These are phyloP conservation scores for Siderastrea siderea DNA, from an alignment of 92 coral and sea anemone genomes.

Conservation along the genomic window DNA sequence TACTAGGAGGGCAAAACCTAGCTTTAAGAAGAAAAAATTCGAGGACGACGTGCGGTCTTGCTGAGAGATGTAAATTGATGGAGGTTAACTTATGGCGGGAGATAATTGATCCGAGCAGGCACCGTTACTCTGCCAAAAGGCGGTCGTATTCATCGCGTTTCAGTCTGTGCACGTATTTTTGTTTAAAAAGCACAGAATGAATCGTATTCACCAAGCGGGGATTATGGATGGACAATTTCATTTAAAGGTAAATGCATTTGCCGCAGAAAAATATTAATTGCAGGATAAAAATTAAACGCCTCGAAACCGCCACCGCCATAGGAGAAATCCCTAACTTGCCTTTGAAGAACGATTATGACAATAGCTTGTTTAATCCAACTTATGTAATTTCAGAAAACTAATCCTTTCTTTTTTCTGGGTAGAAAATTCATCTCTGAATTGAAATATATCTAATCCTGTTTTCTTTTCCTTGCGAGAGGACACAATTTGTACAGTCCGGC, in stretches of 20 bases:
- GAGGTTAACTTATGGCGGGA: neutral
- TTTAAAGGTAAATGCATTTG: neutral
- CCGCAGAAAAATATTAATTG: neutral
- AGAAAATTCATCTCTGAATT: neutral
- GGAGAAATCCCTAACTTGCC: neutral
- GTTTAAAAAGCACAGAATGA: neutral
- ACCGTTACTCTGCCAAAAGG: neutral
- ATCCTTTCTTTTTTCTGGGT: neutral
- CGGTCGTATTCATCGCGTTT: neutral
- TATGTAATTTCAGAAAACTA: neutral
- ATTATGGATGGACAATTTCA: neutral
- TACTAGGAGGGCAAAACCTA: neutral
- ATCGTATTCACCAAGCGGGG: neutral
- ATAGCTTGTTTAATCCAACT: neutral
- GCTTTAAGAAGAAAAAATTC: neutral
- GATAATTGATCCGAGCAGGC: neutral
- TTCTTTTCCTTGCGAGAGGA: neutral
- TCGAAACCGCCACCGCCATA: neutral
- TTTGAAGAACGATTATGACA: neutral
- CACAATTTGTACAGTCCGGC: conserved; percentile 17
- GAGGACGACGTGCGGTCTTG: neutral
- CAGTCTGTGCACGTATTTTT: neutral
- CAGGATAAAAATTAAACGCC: neutral
- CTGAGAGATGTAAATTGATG: neutral
- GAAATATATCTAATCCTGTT: neutral